Evolutionary conservation across 2,888 invertebrate genomes (phyloP), one percentile per base, ranked within the genome.

Genomic region (Ptilodon capucinus): DNA sequence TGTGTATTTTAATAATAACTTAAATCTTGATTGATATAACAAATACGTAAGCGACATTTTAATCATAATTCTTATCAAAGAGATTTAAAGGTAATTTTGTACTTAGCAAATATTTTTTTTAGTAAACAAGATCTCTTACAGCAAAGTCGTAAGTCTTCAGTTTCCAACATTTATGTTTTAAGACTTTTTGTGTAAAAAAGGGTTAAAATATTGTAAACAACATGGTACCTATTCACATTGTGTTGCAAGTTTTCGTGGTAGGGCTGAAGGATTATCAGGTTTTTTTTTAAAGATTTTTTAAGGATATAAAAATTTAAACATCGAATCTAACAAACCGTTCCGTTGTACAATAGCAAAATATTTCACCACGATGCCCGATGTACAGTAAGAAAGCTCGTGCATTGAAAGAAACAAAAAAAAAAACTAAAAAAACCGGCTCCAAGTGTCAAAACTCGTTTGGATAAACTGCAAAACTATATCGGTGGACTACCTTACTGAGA

Each of bases 401-500:
- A 66, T 62, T 60, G 68, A 72, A 74, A 69, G 60, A 67, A n/a
- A n/a, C n/a, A n/a, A 59, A 64, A 62, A 67, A 70, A 64, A 51
- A 60, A 48, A 40, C 34, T 39, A 43, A 34, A 62, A 65, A 64
- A 68, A 68, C 70, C 70, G 64, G 70, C 70, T 70, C 58, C 59
- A 40, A 49, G 47, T 14, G 52, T 50, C 30, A 42, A 16, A 17
- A 44, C 7, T 21, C 18, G 40, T 28, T 48, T 42, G 25, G 19
- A 9, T 39, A 35, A 28, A 28, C 14, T 30, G 16, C 28, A 28
- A 56, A 57, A 55, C 48, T 42, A 60, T 57, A 54, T 42, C 60
- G 30, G 43, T 60, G 65, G 64, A 69, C 72, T 74, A 79, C 76
- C 77, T 83, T 71, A 41, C 48, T 67, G 74, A 80, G 77, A 84